Percentiles rank a stretch among this genome's conserved stretches.
Evolutionary conservation across 2,113 vertebrate genomes (phyloP).

Genomic region (Hucho hucho): DNA sequence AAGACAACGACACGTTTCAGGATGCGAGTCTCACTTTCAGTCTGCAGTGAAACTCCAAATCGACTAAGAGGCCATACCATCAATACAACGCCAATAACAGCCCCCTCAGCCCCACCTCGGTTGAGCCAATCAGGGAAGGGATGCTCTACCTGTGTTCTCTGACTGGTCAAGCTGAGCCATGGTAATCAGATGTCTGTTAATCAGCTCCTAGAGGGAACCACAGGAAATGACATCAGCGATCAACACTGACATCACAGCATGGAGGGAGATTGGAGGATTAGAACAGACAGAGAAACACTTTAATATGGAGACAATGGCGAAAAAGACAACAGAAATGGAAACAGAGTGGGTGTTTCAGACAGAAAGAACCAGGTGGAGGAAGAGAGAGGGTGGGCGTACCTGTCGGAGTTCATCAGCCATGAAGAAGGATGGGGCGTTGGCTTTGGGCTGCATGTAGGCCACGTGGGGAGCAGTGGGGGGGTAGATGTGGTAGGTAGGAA

Average conservation of each 20-base stretch:
- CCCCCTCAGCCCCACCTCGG: not conserved
- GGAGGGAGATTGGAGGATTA: too few relatives aligned
- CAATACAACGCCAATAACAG: not conserved
- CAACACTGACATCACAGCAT: not conserved
- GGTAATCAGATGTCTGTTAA: conserved; percentile 97
- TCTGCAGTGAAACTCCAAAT: too few relatives aligned
- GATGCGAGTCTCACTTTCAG: too few relatives aligned
- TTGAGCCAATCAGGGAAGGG: conserved; percentile 2
- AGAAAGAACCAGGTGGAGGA: too few relatives aligned
- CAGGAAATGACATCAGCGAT: conserved; percentile 1
- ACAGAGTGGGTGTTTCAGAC: too few relatives aligned
- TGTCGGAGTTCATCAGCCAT: conserved; percentile 98
- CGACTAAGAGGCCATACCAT: not conserved
- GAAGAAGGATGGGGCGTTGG: conserved; percentile 98
- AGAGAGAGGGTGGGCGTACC: conserved; percentile 68
- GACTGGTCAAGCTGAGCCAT: conserved; percentile 99
- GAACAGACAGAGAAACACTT: too few relatives aligned
- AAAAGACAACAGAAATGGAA: too few relatives aligned
- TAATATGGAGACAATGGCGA: too few relatives aligned
- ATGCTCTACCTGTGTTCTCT: conserved; percentile 90
- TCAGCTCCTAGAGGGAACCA: conserved; percentile 83
- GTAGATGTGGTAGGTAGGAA: conserved; percentile 98
- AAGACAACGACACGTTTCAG: too few relatives aligned
- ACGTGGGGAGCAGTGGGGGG: conserved; percentile 96
- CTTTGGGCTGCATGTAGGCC: conserved; percentile 99